Percentiles rank a stretch among this genome's conserved stretches.
Conservation (phyloP, 2,113 vertebrate species). For the Psilopsiagon aymara region DNA sequence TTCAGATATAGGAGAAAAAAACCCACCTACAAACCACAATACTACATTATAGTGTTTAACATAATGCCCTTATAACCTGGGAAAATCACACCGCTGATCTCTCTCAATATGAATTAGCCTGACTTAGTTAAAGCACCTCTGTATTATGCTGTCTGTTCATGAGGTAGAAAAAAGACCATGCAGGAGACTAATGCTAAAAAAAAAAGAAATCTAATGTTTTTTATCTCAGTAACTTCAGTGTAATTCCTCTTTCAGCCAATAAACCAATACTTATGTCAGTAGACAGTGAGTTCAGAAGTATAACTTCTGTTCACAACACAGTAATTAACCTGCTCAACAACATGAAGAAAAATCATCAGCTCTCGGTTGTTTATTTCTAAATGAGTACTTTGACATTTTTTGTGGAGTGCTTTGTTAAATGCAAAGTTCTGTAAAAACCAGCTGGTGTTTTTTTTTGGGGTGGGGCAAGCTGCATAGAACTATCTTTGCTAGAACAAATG, state of each 20-base stretch:
- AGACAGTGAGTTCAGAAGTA: background rate
- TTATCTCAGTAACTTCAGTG: background rate
- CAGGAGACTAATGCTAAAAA: background rate
- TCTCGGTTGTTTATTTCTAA: background rate
- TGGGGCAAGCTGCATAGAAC: background rate
- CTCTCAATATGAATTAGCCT: background rate
- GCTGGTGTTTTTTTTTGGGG: background rate
- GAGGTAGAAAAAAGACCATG: background rate
- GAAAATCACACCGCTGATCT: background rate
- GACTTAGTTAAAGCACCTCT: background rate
- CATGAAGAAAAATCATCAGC: background rate
- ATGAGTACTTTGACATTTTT: background rate
- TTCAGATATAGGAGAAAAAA: background rate
- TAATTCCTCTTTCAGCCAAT: background rate
- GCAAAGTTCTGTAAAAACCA: background rate
- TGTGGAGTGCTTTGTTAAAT: background rate
- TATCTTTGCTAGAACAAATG: background rate
- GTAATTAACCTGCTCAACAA: background rate
- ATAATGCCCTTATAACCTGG: background rate
- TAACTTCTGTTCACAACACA: background rate
- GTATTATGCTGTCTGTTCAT: background rate
- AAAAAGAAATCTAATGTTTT: background rate
- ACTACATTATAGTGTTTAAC: too few relatives aligned
- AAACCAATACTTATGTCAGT: background rate
- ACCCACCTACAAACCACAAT: background rate